Evolutionary conservation across 2,888 invertebrate genomes (phyloP), one percentile per base, ranked within the genome.

Genomic region (Eupithecia insigniata): DNA sequence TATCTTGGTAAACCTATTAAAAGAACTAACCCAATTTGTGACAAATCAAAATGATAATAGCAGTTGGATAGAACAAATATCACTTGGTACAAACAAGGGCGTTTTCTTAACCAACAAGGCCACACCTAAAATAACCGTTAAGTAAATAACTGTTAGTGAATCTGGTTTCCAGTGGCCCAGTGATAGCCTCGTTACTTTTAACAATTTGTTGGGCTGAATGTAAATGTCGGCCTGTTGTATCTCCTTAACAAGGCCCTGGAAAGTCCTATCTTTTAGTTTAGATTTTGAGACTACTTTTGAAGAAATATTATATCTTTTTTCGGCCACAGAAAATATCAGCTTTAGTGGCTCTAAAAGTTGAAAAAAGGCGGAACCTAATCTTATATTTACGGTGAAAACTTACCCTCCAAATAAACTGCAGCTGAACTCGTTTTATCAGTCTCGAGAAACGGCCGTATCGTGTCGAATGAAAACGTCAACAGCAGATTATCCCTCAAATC

Each of bases 401-500:
- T 89, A 98, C 97, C 97, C 90, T 96, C 96, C 83, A 97, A 92
- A 88, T 96, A 96, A 87, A 98, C 95, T 90, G 96, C 96, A 84
- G 96, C 96, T 76, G 96, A 95, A 77, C 93, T 92, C 85, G 96
- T 96, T 92, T 96, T 96, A 85, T 97, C 95, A 88, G 96, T 97
- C 83, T 96, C 96, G 81, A 96, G 94, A 85, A 97, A 95, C 55
- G 97, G 96, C 81, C 96, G 95, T 81, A 97, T 94, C 80, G 97
- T 96, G 84, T 96, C 96, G 85, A 96, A 96, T 68, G 96, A 96
- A 86, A 98, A 95, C 67, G 97, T 96, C 87, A 96, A 96, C 84
- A 98, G 94, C 76, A 95, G 92, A 92, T 98, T 98, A 82, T 96
- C 95, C 85, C 97, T 95, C 80, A 98, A 93, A 90, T 98, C 97